phyloP scores from a whole-genome alignment of 35 echinoderm and acorn worm species.

The Stichopus chloronotus region DNA sequence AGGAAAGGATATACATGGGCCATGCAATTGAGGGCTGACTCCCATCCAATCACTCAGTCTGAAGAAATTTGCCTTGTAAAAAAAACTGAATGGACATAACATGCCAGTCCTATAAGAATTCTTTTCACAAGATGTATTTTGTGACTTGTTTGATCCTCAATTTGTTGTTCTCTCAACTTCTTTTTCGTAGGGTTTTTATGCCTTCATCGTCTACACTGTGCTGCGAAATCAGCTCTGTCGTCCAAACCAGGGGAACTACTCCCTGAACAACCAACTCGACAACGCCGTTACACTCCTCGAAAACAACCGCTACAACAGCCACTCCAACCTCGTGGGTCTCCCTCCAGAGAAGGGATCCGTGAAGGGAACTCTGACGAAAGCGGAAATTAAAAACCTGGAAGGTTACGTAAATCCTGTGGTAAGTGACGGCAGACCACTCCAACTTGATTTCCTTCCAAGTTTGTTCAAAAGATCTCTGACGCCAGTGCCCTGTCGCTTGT shows the following conservation, averaged over 20 bases:
- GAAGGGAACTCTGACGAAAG: constrained; percentile 76
- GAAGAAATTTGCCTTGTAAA: too few relatives aligned
- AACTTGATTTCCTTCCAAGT: too few relatives aligned
- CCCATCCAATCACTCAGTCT: too few relatives aligned
- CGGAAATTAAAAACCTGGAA: constrained; percentile 54
- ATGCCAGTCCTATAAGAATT: too few relatives aligned
- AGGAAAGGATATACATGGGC: too few relatives aligned
- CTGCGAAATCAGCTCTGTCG: constrained; percentile 88
- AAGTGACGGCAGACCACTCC: not conserved
- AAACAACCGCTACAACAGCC: constrained; percentile 70
- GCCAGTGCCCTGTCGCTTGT: too few relatives aligned
- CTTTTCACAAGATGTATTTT: too few relatives aligned
- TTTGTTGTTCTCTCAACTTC: not conserved
- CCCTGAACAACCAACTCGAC: constrained; percentile 79
- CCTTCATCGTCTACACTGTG: constrained; percentile 90
- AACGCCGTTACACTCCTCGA: constrained; percentile 84
- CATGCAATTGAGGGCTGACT: too few relatives aligned
- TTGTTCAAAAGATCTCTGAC: too few relatives aligned
- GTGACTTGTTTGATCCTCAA: not conserved
- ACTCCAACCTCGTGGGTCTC: constrained; percentile 56
- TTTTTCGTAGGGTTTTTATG: constrained; percentile 81
- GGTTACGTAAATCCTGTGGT: constrained; percentile 32
- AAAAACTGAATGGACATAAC: too few relatives aligned
- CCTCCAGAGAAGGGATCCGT: constrained; percentile 75
- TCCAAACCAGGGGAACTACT: constrained; percentile 89